These are phyloP conservation scores for Xestobium rufovillosum DNA, from an alignment of 2,888 invertebrate genomes.

Conservation along the genomic window DNA sequence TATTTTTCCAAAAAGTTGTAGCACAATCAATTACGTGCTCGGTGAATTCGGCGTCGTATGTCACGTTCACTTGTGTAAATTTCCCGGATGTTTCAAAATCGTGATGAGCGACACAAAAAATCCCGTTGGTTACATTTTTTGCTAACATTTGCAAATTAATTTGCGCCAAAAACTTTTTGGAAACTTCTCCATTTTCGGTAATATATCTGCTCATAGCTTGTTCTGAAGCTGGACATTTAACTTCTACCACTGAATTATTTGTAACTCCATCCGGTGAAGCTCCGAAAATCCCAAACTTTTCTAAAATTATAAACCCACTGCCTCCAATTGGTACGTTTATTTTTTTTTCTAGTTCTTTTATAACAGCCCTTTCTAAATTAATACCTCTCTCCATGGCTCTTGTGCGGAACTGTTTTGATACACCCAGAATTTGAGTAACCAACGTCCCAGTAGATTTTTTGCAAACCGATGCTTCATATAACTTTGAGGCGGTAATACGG, in stretches of 20 bases:
- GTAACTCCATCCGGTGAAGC: conserved; percentile 11
- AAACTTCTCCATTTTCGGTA: conserved; percentile 9
- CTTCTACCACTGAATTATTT: conserved; percentile 12
- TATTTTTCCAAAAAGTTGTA: too few relatives aligned
- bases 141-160: conserved; percentile 16
- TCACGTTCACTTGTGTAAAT: too few relatives aligned
- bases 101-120: conserved; percentile 11
- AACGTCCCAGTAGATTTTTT: conserved; percentile 18
- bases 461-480: conserved; percentile 21
- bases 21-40: too few relatives aligned
- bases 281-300: conserved; percentile 8
- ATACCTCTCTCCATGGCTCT: conserved; percentile 6
- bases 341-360: conserved; percentile 6
- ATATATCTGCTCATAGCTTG: too few relatives aligned
- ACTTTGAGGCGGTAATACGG: conserved; percentile 24
- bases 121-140: conserved; percentile 7
- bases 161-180: conserved; percentile 9
- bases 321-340: conserved; percentile 4
- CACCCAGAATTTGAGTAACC: conserved; percentile 17
- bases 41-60: too few relatives aligned
- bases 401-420: conserved; percentile 7
- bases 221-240: conserved; percentile 16
- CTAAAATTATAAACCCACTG: conserved; percentile 3
- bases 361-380: conserved; percentile 7
- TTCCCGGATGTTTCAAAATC: too few relatives aligned